These are phyloP conservation scores for Trichogramma pretiosum DNA, from an alignment of 1,140 invertebrate species.

Conservation along the genomic window DNA sequence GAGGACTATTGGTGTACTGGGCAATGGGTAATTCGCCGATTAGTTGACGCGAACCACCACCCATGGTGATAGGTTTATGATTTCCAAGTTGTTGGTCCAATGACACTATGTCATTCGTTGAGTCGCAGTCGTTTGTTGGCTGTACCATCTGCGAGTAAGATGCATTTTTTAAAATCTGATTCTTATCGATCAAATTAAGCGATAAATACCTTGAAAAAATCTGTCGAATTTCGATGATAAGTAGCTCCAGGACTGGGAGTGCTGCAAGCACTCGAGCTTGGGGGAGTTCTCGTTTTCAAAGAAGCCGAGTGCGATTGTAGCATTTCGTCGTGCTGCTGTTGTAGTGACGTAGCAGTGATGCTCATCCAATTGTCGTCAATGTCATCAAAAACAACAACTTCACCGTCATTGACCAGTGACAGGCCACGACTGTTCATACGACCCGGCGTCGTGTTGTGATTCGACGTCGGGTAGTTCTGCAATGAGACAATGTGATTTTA, in stretches of 20 bases:
- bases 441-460: constrained; percentile 5
- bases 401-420: constrained; percentile 56
- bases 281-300: constrained; percentile 35
- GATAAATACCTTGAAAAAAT: constrained; percentile 46
- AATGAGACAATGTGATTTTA: not conserved
- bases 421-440: constrained; percentile 27
- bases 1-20: constrained; percentile 84
- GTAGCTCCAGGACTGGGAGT: constrained; percentile 41
- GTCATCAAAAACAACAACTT: constrained; percentile 75
- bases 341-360: no score
- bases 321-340: no score
- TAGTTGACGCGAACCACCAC: constrained; percentile 48
- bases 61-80: constrained; percentile 48
- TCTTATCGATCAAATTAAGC: no score
- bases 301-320: no score
- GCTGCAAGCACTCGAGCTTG: constrained; percentile 39
- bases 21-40: constrained; percentile 83
- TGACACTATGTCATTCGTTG: constrained; percentile 42
- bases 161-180: not conserved
- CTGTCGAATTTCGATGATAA: constrained; percentile 44
- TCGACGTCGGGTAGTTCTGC: constrained; percentile 11
- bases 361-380: constrained; percentile 67
- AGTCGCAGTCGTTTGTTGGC: constrained; percentile 46
- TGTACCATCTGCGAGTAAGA: constrained; percentile 42
- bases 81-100: constrained; percentile 38